Conservation (phyloP, 1,140 invertebrate species). For the Hormaphis cornu region DNA sequence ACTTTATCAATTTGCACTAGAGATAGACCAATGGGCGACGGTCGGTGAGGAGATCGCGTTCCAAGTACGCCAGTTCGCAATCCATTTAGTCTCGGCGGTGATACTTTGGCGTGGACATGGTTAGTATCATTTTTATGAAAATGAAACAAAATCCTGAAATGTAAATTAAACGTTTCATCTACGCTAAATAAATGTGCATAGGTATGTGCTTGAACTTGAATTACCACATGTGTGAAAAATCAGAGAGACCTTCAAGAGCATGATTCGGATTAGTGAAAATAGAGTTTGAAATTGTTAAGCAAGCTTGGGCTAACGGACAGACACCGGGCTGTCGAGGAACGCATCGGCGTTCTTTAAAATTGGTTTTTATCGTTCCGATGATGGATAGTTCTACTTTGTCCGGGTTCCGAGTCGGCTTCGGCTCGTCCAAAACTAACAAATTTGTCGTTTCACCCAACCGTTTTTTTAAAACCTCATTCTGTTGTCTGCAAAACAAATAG, state of each 20-base stretch:
- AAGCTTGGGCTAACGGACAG: constrained; percentile 60
- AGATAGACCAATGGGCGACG: constrained; percentile 80
- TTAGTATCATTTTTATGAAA: constrained; percentile 73
- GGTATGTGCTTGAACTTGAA: constrained; percentile 24
- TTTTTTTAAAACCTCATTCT: constrained; percentile 16
- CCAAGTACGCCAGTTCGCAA: constrained; percentile 74
- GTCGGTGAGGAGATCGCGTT: constrained; percentile 78
- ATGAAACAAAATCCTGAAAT: constrained; percentile 73
- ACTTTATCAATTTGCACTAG: constrained; percentile 76
- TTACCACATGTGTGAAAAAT: constrained; percentile 86
- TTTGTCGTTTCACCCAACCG: neutral
- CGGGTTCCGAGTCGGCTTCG: neutral
- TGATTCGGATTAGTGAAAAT: constrained; percentile 84
- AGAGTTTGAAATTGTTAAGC: constrained; percentile 58
- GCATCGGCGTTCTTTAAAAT: constrained; percentile 73
- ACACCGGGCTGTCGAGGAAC: constrained; percentile 76
- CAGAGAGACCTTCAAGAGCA: constrained; percentile 68
- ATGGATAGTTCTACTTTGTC: constrained; percentile 21
- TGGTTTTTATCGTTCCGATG: constrained; percentile 36
- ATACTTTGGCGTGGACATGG: constrained; percentile 66
- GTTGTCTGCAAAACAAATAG: neutral
- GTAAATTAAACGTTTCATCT: constrained; percentile 26
- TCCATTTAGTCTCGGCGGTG: constrained; percentile 76
- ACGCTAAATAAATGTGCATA: neutral
- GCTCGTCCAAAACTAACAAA: neutral